Base-by-base conservation (phyloP, 2,888 invertebrate species). In the Creontiades dilutus region DNA sequence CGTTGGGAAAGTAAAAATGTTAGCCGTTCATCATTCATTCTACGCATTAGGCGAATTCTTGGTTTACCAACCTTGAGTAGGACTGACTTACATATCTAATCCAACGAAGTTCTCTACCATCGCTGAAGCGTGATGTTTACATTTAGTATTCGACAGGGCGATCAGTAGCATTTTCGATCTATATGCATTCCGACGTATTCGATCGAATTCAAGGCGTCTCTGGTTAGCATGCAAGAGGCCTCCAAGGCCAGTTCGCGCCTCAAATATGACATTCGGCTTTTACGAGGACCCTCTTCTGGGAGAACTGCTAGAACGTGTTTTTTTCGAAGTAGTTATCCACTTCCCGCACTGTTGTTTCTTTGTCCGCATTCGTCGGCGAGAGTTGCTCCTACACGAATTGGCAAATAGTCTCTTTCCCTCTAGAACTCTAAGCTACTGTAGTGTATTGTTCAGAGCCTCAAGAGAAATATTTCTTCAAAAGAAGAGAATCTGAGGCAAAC, bases 241-340 rank as follows among this genome's bases (percentile, higher is more conserved):
- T 68, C 68, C 68, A 68, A 68, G 68, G 68, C 68, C 68, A 27
- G 68, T 68, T 68, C 68, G 68, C 68, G 68, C 68, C 68, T 68
- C 68, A 68, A 68, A 68, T 68, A 68, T 68, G 68, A 68, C 68
- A 68, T 68, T 68, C 68, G 13, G 23, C 68, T 68, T 68, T 68
- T 68, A 68, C 68, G 68, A 68, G 68, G 68, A 27, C 68, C 68
- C 68, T 68, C 68, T 68, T 19, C 23, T 27, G 68, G 23, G 19
- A 68, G 23, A 57, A 57, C 57, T 16, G n/a, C 57, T 16, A 57
- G 68, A 68, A 68, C 68, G 68, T 68, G 68, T 68, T 68, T 68
- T n/a, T 68, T 68, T 68, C 68, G 23, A 7, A 68, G 68, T 68
- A 68, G 68, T 68, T 68, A 68, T 68, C 68, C 23, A 68, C 68